Evolutionary conservation across 2,888 invertebrate genomes (phyloP), one percentile per base, ranked within the genome.

Genomic region (Trachelus iudaicus): DNA sequence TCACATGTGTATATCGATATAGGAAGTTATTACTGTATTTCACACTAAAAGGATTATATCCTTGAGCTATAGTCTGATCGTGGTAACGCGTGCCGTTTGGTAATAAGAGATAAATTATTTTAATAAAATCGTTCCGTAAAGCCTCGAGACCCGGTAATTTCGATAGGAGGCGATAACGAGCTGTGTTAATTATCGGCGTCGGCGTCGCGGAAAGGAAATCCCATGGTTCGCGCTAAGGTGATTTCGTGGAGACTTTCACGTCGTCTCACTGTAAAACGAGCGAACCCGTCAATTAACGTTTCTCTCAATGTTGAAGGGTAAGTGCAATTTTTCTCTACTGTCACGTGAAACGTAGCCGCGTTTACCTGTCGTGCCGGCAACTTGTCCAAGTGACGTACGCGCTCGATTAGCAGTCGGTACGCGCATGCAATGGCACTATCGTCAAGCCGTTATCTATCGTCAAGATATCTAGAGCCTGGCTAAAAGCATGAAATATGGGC

Each of bases 331-430:
- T 71, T 30, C 34, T 71, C 3, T 71, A 11, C 3, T 11, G 6
- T 34, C 71, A 11, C 30, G 71, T 15, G 30, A 30, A 34, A 71
- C 34, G 11, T 3, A 9, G 56, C 77, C 34, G 73, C 69, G 31
- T 83, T 83, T 85, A 87, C 81, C 87, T 85, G 87, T 86, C 87
- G 85, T 75, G 80, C 76, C 76, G 82, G 80, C 84, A 80, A 79
- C 34, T 81, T 83, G 56, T 56, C 56, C 56, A 6, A 23, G 56
- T 56, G 56, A 56, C 56, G 86, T 83, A 80, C 85, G 81, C 81
- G 86, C 83, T 83, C 87, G 88, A 89, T 89, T 89, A 89, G 86
- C 87, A 83, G 83, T 83, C 89, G 89, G 89, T 89, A 56, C 56
- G 23, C 56, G 56, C 56, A 56, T 56, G 23, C 56, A 56, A 23